phyloP scores from a whole-genome alignment of 2,113 vertebrate genomes.

The Nyctibius bracteatus region DNA sequence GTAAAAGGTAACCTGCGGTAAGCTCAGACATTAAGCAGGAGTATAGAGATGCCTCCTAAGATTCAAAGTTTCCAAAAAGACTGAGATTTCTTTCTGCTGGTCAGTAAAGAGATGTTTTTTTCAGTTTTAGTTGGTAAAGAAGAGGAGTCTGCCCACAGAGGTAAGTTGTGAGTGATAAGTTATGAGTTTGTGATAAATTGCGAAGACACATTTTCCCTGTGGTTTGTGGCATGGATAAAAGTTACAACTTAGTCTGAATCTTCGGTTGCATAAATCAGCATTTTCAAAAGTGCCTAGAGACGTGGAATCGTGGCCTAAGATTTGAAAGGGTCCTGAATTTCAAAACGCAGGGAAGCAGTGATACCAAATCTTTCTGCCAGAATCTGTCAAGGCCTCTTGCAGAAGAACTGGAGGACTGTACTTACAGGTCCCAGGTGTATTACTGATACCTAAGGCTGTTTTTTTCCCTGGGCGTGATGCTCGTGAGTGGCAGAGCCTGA shows the following conservation, averaged over 20 bases:
- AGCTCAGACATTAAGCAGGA: neutral
- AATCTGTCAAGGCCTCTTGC: neutral
- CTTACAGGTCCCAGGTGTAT: neutral
- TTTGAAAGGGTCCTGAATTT: neutral
- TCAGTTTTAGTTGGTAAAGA: neutral
- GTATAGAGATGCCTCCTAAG: neutral
- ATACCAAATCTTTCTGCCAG: neutral
- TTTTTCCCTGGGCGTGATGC: neutral
- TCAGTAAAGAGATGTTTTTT: neutral
- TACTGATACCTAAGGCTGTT: neutral
- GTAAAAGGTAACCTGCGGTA: neutral
- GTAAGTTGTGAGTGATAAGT: neutral
- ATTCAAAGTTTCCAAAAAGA: neutral
- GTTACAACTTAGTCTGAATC: neutral
- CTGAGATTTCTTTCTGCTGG: neutral
- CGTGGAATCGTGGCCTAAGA: fast-evolving
- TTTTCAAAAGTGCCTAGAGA: neutral
- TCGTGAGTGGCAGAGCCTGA: neutral
- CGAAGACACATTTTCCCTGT: neutral
- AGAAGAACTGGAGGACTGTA: neutral
- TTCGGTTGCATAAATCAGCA: neutral
- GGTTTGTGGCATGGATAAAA: neutral
- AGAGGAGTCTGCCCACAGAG: neutral
- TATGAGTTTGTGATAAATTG: neutral
- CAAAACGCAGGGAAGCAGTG: neutral